phyloP scores from a whole-genome alignment of 2,888 invertebrate genomes.

The Tethea ocularis region DNA sequence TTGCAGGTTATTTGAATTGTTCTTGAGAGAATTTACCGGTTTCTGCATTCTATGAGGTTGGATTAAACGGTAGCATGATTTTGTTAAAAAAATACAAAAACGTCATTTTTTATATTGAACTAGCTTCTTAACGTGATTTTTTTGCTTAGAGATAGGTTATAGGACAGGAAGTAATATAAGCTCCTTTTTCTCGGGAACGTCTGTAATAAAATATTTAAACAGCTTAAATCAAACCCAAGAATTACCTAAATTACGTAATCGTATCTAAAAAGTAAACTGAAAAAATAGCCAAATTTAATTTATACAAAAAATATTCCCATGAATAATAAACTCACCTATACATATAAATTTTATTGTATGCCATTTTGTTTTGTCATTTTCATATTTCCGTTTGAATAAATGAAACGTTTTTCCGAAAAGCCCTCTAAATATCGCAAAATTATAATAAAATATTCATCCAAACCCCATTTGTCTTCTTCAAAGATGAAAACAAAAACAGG shows the following conservation, averaged over 20 bases:
- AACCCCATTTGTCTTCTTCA: constrained; percentile 45
- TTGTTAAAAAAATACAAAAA: neutral
- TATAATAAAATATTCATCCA: constrained; percentile 44
- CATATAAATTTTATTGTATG: neutral
- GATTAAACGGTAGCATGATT: neutral
- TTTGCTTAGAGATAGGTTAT: too few species aligned
- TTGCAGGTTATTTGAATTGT: constrained; percentile 32
- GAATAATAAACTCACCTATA: neutral
- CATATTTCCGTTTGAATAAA: constrained; percentile 11
- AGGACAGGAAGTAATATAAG: too few species aligned
- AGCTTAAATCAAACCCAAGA: too few species aligned
- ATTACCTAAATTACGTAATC: too few species aligned
- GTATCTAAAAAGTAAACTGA: too few species aligned
- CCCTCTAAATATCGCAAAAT: constrained; percentile 15
- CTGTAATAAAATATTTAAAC: too few species aligned
- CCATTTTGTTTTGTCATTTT: constrained; percentile 6
- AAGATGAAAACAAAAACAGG: constrained; percentile 38
- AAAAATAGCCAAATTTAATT: neutral
- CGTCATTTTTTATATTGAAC: neutral
- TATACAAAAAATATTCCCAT: neutral
- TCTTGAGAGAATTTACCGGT: constrained; percentile 21
- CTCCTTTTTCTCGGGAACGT: too few species aligned
- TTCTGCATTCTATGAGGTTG: constrained; percentile 9
- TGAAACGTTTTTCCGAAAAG: constrained; percentile 3
- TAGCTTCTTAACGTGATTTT: neutral